Evolutionary conservation across 2,888 invertebrate species (phyloP), one percentile per base, ranked within the genome.

Genomic region (Platycheirus rosarum): DNA sequence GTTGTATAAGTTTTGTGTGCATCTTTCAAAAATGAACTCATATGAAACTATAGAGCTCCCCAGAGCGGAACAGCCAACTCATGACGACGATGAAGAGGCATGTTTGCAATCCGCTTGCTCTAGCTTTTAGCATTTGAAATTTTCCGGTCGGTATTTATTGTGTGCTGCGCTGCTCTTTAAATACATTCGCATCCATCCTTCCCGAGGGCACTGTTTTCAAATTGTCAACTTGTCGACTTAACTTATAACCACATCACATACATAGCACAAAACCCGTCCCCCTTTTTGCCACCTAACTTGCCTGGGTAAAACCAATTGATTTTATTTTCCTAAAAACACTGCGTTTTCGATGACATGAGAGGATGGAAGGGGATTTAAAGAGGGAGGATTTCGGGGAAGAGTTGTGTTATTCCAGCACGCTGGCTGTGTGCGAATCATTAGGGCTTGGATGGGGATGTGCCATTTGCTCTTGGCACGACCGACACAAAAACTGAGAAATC

Each of bases 161-260:
- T 40, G 51, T 9, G 9, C 9, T 32, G n/a, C 37, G 26, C n/a
- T 57, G 53, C 23, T 40, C 23, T 62, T 60, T 53, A 42, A n/a
- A 55, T 55, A 26, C 44, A 53, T 32, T 29, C 42, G 18, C 55
- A 35, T 74, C 49, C 62, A 62, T 74, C 55, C 29, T n/a, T 55
- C 63, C 63, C 68, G 63, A 60, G 74, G 74, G 75, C 69, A 75
- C 55, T 74, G 63, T 75, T 63, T 79, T 75, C 69, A 75, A 68
- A 65, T 75, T 79, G 79, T 79, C 79, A 75, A 69, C 79, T 69
- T 79, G 74, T 79, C 79, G 79, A 75, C 79, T 75, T 75, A 74
- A 63, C 74, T 69, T 79, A 57, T 75, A 63, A n/a, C n/a, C n/a
- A n/a, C n/a, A n/a, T n/a, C n/a, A n/a, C n/a, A n/a, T n/a, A n/a